These are phyloP conservation scores for Tineola bisselliella DNA, from an alignment of 2,888 invertebrate species.

Conservation along the genomic window DNA sequence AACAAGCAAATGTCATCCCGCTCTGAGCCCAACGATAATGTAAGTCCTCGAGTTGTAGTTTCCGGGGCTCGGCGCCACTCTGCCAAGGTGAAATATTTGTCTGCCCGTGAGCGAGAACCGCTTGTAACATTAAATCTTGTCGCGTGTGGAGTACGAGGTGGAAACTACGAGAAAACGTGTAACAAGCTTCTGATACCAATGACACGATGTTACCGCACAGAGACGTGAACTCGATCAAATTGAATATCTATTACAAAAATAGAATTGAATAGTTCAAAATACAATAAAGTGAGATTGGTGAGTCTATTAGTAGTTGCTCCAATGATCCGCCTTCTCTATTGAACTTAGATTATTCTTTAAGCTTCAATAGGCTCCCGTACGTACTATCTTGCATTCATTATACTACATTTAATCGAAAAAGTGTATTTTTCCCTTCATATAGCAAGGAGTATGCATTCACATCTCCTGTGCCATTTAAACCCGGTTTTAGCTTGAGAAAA, in stretches of 20 bases:
- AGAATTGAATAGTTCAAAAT: background rate
- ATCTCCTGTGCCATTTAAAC: slow-evolving; percentile 34
- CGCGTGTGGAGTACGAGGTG: slow-evolving; percentile 33
- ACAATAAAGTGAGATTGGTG: too few relatives aligned
- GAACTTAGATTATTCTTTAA: too few relatives aligned
- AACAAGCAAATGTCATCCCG: background rate
- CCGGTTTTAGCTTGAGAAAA: slow-evolving; percentile 41
- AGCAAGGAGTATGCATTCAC: slow-evolving; percentile 20
- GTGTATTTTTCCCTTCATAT: slow-evolving; percentile 4
- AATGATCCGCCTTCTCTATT: too few relatives aligned
- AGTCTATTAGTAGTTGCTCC: too few relatives aligned
- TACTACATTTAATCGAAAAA: too few relatives aligned
- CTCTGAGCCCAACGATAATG: background rate
- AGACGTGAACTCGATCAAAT: slow-evolving; percentile 1
- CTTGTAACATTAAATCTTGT: slow-evolving; percentile 49
- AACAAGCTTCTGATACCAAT: slow-evolving; percentile 31
- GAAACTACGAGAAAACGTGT: slow-evolving; percentile 25
- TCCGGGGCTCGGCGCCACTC: slow-evolving; percentile 28
- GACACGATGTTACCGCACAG: slow-evolving; percentile 18
- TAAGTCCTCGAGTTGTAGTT: background rate
- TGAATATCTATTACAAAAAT: background rate
- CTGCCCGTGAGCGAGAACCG: slow-evolving; percentile 33
- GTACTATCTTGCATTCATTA: too few relatives aligned
- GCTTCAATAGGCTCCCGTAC: too few relatives aligned
- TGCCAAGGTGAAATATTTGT: slow-evolving; percentile 53